Evolutionary conservation across 2,888 invertebrate species (phyloP), one percentile per base, ranked within the genome.

Genomic region (Microplitis manilae): DNA sequence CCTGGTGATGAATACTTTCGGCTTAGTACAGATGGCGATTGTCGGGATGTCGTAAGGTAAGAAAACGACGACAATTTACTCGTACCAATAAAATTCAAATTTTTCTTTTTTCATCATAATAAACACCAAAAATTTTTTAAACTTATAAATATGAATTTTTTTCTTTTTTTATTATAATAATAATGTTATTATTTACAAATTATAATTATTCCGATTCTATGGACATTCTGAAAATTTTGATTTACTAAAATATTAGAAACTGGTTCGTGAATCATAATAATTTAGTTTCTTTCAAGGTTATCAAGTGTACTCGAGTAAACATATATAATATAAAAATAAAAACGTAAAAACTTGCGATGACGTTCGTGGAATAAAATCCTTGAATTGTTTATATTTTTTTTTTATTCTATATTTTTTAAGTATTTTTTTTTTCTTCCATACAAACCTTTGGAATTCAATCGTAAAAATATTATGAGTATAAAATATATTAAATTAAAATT

Each of bases 1-100:
- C 96, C 97, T 4, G 96, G 95, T 17, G 97, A 97, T 87, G 97
- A 97, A 91, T 97, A 97, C 91, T 97, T 97, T 93, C 94, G 97
- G 83, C 92, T 97, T 84, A 92, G 93, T 83, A 93, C 94, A 73
- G 96, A 96, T 39, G 94, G 95, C 81, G 97, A 97, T 91, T 97
- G 97, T 91, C 94, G 97, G 85, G 97, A 97, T 90, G 97, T 97
- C 84, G 97, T 97, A 87, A 96, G 97, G 96, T 97, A 92, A 90
- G 72, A 40, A 40, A 75, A 17, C 0, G 13, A 38, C 6, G 13
- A 17, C 15, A 20, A 17, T 6, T 62, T 15, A 50, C 8, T 50
- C 8, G 13, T 50, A 50, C 13, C 4, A 50, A 50, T 50, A 13
- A 2, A 50, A 50, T 50, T 50, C 13, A 13, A 50, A 5, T 50